Evolutionary conservation across 1,140 invertebrate species (phyloP), one percentile per base, ranked within the genome.

Genomic region (Drosophila oshimai): DNA sequence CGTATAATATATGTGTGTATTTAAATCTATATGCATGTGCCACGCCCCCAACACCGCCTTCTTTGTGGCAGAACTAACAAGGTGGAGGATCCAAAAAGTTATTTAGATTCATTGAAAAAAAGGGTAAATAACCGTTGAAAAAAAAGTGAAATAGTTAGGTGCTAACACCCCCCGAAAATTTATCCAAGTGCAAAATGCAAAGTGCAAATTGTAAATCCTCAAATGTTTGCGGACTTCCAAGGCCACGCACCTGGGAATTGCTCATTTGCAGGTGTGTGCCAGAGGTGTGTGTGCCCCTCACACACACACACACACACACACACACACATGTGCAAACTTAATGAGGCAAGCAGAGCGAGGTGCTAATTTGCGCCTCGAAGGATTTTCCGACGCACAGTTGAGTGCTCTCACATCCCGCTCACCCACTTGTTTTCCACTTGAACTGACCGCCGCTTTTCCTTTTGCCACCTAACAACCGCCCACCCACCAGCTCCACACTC

Each of bases 291-390:
- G 20, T 13, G 22, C 54, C 54, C 49, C 41, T 12, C 41, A 44
- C 39, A n/a, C n/a, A 15, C 44, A 47, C 22, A 39, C 47, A 29
- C 26, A 9, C 46, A 29, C 47, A 54, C 42, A 53, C 36, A 26
- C 37, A 37, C 20, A 54, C n/a, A 51, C 53, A 39, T 55, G 50
- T 73, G 68, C 72, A 81, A 68, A 57, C 53, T 80, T 81, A 81
- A 81, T 81, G 77, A 81, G 77, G 62, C 62, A 65, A 39, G 42
- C 60, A 50, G 34, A 53, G 70, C 65, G 77, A 81, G 77, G 77
- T 81, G 77, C 77, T 81, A 81, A 81, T 81, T 81, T 72, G 67
- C 68, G 77, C 77, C 77, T 81, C 77, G 65, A 81, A 81, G 77
- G 77, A 81, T 81, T 81, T 81, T 81, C 58, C 58, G 60, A 67